Conservation (phyloP, 2,888 invertebrate genomes). For the Diarsia brunnea region DNA sequence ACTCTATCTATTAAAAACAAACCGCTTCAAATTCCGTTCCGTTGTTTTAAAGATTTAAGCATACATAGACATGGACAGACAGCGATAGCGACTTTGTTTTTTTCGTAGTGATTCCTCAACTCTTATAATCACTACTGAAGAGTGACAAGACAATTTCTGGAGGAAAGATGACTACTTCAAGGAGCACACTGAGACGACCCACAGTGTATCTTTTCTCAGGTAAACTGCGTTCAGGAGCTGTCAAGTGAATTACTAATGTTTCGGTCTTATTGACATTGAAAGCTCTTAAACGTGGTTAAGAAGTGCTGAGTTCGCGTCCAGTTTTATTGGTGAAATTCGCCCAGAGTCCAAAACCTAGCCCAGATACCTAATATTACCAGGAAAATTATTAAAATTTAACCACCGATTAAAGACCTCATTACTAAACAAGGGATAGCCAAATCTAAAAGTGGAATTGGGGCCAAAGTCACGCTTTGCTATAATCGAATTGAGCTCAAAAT, state of each 20-base stretch:
- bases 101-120: too few relatives aligned
- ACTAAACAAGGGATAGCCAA: conserved; percentile 14
- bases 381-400: conserved; percentile 8
- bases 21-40: too few relatives aligned
- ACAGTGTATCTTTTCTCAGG: too few relatives aligned
- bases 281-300: not conserved
- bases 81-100: too few relatives aligned
- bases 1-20: too few relatives aligned
- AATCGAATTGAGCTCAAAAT: conserved; percentile 34
- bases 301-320: not conserved
- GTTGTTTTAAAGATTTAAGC: too few relatives aligned
- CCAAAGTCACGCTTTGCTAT: conserved; percentile 18
- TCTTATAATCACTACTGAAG: not conserved
- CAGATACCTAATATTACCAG: not conserved
- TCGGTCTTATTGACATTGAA: too few relatives aligned
- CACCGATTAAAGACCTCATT: conserved; percentile 13
- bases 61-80: too few relatives aligned
- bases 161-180: too few relatives aligned
- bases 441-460: conserved; percentile 32
- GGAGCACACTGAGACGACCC: too few relatives aligned
- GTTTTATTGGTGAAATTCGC: not conserved
- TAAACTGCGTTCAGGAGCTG: not conserved
- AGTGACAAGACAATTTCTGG: not conserved
- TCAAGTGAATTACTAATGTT: not conserved
- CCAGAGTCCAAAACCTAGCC: not conserved